Conservation (phyloP, 2,888 invertebrate species). For the Chromoteleia sp. region DNA sequence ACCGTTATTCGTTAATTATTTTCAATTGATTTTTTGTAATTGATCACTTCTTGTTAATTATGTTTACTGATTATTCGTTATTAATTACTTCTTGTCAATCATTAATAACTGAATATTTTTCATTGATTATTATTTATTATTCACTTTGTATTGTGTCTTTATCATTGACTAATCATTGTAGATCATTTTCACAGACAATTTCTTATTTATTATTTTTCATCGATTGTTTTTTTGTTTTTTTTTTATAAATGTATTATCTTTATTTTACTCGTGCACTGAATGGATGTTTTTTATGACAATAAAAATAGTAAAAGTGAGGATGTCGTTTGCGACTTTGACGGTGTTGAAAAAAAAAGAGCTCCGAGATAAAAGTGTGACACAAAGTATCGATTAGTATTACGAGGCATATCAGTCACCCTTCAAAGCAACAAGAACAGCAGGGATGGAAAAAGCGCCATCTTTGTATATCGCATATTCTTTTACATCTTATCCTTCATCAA, state of each 20-base stretch:
- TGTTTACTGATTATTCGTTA: no score
- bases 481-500: slow-evolving; percentile 62
- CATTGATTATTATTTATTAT: no score
- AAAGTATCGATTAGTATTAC: slow-evolving; percentile 70
- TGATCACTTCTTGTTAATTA: no score
- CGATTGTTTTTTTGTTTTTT: neutral
- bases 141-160: no score
- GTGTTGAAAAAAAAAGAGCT: slow-evolving; percentile 40
- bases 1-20: no score
- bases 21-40: no score
- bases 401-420: slow-evolving; percentile 68
- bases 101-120: no score
- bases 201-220: neutral
- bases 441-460: slow-evolving; percentile 57
- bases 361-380: slow-evolving; percentile 62
- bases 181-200: no score
- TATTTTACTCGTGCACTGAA: slow-evolving; percentile 8
- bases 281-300: slow-evolving; percentile 24
- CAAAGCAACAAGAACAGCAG: slow-evolving; percentile 66
- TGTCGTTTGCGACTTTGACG: slow-evolving; percentile 45
- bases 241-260: neutral
- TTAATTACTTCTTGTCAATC: no score
- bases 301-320: slow-evolving; percentile 48
- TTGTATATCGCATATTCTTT: slow-evolving; percentile 64
- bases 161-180: no score